Percentiles rank a stretch among this genome's conserved stretches.
These are phyloP conservation scores for Hypsopygia costalis DNA, from an alignment of 2,888 invertebrate genomes.

Conservation along the genomic window DNA sequence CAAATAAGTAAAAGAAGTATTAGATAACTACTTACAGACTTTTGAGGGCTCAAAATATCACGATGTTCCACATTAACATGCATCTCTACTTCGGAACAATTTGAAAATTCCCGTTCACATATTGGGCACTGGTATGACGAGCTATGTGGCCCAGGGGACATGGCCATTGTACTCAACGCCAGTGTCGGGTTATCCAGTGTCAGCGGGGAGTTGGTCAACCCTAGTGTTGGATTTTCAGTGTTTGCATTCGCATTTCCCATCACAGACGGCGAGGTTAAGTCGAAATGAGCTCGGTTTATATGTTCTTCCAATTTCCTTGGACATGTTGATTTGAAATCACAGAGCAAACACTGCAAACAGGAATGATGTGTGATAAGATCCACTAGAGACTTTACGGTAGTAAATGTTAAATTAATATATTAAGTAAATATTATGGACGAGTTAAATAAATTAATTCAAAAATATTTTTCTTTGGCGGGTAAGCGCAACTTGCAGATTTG, in stretches of 20 bases:
- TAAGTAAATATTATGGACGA: background rate
- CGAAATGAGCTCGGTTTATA: constrained; percentile 91
- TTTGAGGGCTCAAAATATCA: constrained; percentile 87
- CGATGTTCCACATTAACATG: constrained; percentile 93
- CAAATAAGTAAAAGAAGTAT: too few relatives aligned
- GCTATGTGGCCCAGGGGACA: constrained; percentile 68
- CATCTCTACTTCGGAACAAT: constrained; percentile 88
- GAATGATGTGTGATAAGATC: too few relatives aligned
- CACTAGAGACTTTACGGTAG: too few relatives aligned
- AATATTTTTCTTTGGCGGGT: constrained; percentile 17
- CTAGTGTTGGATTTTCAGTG: constrained; percentile 49
- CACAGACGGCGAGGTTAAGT: constrained; percentile 87
- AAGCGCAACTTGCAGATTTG: constrained; percentile 9
- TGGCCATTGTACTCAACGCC: constrained; percentile 58
- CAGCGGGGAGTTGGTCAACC: constrained; percentile 51
- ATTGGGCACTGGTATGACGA: constrained; percentile 87
- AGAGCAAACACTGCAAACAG: constrained; percentile 90
- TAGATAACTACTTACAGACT: constrained; percentile 57
- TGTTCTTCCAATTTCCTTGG: constrained; percentile 89
- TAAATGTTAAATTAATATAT: constrained; percentile 22
- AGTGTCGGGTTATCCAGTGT: constrained; percentile 52
- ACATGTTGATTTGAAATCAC: constrained; percentile 87
- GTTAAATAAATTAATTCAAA: constrained; percentile 9
- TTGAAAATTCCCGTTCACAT: constrained; percentile 86
- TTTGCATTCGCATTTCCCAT: constrained; percentile 60